Base-by-base conservation (phyloP, 2,113 vertebrate species). In the Pardalotus punctatus region DNA sequence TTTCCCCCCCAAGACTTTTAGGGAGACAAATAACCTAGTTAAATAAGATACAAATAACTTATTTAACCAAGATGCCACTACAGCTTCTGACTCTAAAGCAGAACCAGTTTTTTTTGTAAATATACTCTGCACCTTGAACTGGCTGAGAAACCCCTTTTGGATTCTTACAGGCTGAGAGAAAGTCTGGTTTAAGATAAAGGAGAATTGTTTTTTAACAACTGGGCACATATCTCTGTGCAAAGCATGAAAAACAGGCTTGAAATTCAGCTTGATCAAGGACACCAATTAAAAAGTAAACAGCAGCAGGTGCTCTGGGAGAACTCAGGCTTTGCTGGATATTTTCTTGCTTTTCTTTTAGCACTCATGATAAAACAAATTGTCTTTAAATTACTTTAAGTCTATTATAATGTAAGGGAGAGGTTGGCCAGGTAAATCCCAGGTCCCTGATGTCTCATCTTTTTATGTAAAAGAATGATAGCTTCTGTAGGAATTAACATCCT, bases 101-200 rank as follows among this genome's bases (percentile, higher is more conserved):
- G 28, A 31, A 20, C 12, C 10, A 5, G 6, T 20, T 11, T 67
- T 45, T 85, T 64, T 64, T 24, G 3, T 38, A 69, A 40, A 28
- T 53, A 53, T 2, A 5, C 10, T 50, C 25, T 61, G 54, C 53
- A 92, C 23, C 22, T 95, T 61, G 12, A 61, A 38, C 16, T 77
- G 71, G 14, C 57, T 86, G 27, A 94, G 58, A 92, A 86, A 88
- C 42, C 33, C 5, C 24, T 64, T 60, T 69, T 31, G 71, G 33
- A 38, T 66, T 35, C 64, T 58, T 81, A 23, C 62, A 0, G 8
- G 9, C 33, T 86, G 3, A 11, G 58, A 53, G 24, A 66, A 80
- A 90, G 90, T 8, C 42, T 58, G 17, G 8, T 53, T 82, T 20
- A 23, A 92, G 95, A 95, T 88, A 95, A 97, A 70, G 47, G 27